Base-by-base conservation (phyloP, 2,113 vertebrate genomes). In the Percopsis transmontana region DNA sequence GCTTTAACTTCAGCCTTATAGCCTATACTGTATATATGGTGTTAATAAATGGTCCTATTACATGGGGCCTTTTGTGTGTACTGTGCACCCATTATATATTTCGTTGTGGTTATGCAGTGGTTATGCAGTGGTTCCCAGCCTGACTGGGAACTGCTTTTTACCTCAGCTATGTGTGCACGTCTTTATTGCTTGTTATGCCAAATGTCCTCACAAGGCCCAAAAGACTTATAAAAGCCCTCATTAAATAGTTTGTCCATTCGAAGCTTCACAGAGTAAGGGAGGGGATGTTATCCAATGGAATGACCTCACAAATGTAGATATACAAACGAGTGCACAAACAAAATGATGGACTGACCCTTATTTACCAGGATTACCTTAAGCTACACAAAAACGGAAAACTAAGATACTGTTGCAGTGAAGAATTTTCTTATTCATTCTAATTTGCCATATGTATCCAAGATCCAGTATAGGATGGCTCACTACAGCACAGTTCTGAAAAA, bases 301-400 rank as follows among this genome's bases (percentile, higher is more conserved):
- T 63, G 60, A 66, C 64, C 58, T 72, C 64, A 76, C 67, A 72
- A 24, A 54, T 64, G 42, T 74, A 50, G 66, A 56, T 16, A 38
- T n/a, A 56, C 53, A 56, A 16, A 81, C 40, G 59, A 41, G 68
- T 75, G n/a, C n/a, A 71, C 75, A 70, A 61, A 75, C 77, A 82
- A n/a, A 53, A 45, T 62, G 58, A 69, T 64, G 83, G 70, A 51
- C 74, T 74, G 80, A 76, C 70, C 83, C 81, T 84, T 81, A 81
- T 74, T 79, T 70, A 85, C 58, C 66, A 54, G 0, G 42, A 39
- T 5, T 62, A 56, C 76, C 55, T 54, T 56, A 18, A 44, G 42
- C 42, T 3, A 45, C 12, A 12, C 3, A 5, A 45, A 45, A 12
- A 41, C 12, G 40, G 12, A 41, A 41, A 41, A 7, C 12, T 41